Conservation (phyloP, 2,888 invertebrate species). For the Shargacucullia verbasci region DNA sequence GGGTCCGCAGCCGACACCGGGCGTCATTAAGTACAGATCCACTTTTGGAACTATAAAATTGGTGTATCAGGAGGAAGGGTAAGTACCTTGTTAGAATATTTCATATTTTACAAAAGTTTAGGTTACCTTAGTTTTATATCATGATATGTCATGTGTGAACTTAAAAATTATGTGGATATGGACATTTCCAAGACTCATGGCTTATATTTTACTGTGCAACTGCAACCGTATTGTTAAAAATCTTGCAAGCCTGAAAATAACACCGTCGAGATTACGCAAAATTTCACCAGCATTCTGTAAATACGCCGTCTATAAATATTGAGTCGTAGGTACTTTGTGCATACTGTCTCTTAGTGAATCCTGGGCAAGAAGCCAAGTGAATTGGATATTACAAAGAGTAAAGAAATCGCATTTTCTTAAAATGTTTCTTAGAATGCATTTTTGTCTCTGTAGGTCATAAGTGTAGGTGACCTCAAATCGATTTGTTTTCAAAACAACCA, state of each 20-base stretch:
- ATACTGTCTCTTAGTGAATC: slow-evolving; percentile 48
- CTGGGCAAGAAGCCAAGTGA: slow-evolving; percentile 64
- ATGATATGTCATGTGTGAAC: too few species aligned
- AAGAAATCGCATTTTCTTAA: slow-evolving; percentile 20
- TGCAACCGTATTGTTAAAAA: too few species aligned
- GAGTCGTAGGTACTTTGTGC: slow-evolving; percentile 42
- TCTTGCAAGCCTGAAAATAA: background rate
- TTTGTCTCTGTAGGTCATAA: slow-evolving; percentile 6
- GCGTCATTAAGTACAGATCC: slow-evolving; percentile 93
- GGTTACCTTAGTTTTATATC: too few species aligned
- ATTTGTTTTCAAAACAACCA: too few species aligned
- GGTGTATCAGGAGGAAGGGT: slow-evolving; percentile 97
- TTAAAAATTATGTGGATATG: too few species aligned
- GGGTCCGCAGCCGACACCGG: slow-evolving; percentile 94
- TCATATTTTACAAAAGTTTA: too few species aligned
- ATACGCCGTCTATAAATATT: slow-evolving; percentile 53
- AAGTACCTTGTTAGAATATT: slow-evolving; percentile 59
- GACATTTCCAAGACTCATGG: too few species aligned
- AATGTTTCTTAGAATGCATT: slow-evolving; percentile 14
- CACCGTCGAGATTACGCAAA: slow-evolving; percentile 8
- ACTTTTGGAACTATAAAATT: slow-evolving; percentile 92
- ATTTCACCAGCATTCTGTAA: slow-evolving; percentile 36
- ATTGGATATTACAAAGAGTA: slow-evolving; percentile 38
- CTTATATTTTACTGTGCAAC: too few species aligned
- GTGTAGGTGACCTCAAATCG: too few species aligned